These are phyloP conservation scores for Anabacerthia variegaticeps DNA, from an alignment of 2,797 vertebrate genomes.

Conservation along the genomic window DNA sequence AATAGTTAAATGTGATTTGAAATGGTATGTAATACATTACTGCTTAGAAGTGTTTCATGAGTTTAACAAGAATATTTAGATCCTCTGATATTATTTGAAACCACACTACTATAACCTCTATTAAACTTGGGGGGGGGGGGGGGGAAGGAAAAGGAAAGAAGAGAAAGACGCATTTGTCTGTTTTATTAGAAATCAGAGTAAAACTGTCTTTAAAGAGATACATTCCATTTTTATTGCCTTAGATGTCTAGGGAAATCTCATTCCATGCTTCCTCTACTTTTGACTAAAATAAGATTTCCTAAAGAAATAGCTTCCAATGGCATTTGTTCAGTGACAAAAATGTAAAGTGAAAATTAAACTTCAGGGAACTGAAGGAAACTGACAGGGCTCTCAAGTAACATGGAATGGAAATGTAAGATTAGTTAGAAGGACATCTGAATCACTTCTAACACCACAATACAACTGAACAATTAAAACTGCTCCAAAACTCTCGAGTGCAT, in stretches of 20 bases:
- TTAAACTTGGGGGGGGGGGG: not conserved
- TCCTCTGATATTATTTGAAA: slow-evolving; percentile 53
- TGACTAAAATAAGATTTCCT: not conserved
- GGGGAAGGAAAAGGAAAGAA: not conserved
- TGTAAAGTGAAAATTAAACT: not conserved
- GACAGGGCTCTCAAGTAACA: not conserved
- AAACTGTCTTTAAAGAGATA: slow-evolving; percentile 36
- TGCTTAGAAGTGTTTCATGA: slow-evolving; percentile 41
- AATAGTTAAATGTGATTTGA: slow-evolving; percentile 66
- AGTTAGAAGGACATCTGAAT: not conserved
- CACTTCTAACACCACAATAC: not conserved
- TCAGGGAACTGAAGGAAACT: not conserved
- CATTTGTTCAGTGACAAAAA: slow-evolving; percentile 8
- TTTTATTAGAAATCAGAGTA: slow-evolving; percentile 38
- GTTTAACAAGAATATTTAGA: slow-evolving; percentile 70
- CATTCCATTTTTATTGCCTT: slow-evolving; percentile 25
- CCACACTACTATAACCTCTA: slow-evolving; percentile 5
- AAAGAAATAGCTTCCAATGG: slow-evolving; percentile 30
- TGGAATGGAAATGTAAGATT: not conserved
- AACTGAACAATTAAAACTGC: not conserved
- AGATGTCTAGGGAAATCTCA: slow-evolving; percentile 6
- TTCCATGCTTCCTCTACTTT: not conserved
- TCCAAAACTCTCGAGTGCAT: not conserved
- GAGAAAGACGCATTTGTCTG: slow-evolving; percentile 42
- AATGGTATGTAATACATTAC: slow-evolving; percentile 43